These are phyloP conservation scores for Chrosomus eos DNA, from an alignment of 2,797 vertebrate genomes.

Conservation along the genomic window DNA sequence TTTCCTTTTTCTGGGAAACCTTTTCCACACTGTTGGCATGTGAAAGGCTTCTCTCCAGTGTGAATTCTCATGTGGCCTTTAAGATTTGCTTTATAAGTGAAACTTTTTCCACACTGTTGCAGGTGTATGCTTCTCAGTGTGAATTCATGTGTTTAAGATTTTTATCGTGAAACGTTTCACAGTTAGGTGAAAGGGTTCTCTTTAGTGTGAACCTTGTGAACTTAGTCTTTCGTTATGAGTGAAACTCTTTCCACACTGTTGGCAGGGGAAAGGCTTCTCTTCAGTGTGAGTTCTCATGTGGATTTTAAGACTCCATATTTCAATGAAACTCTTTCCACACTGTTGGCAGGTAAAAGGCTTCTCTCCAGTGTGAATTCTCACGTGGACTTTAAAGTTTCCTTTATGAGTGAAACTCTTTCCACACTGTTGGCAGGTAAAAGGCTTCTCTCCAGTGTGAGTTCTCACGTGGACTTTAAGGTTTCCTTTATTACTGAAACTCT, in stretches of 20 bases:
- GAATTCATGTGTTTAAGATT: background rate
- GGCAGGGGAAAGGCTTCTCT: background rate
- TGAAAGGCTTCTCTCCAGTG: background rate
- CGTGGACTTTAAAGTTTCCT: background rate
- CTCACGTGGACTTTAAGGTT: too few species aligned
- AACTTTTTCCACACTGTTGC: background rate
- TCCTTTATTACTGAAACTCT: too few species aligned
- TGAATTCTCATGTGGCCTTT: background rate
- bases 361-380: background rate
- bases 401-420: background rate
- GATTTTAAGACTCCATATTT: too few species aligned
- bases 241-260: background rate
- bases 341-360: background rate
- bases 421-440: background rate
- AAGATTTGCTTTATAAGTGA: too few species aligned
- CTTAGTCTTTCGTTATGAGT: background rate
- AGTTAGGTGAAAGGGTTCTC: background rate
- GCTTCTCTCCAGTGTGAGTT: background rate
- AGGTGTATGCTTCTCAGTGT: background rate
- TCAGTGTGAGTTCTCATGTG: too few species aligned
- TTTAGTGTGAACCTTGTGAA: background rate
- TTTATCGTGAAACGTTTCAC: background rate
- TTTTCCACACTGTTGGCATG: background rate
- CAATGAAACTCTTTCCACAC: too few species aligned
- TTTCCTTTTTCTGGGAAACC: fast-evolving